These are phyloP conservation scores for Leptoclinus maculatus DNA, from an alignment of 2,797 vertebrate species.

Conservation along the genomic window DNA sequence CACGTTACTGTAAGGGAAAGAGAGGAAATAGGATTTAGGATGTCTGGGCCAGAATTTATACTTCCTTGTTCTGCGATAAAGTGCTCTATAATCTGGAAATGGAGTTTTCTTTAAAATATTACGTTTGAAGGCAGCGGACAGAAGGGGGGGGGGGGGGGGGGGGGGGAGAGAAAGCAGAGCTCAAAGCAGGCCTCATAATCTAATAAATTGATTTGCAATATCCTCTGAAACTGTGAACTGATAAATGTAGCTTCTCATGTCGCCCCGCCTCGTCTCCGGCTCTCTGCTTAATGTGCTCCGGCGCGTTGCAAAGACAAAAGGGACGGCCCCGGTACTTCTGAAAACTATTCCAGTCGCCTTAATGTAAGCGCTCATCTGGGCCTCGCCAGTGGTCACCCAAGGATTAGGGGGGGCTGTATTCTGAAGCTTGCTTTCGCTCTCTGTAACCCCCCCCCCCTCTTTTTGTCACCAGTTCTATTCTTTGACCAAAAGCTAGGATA, in stretches of 20 bases:
- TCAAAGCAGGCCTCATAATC: constrained; percentile 86
- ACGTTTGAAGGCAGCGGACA: constrained; percentile 72
- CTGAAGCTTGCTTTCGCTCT: constrained; percentile 57
- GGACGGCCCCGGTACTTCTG: constrained; percentile 58
- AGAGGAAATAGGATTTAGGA: constrained; percentile 84
- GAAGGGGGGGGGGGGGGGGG: constrained; percentile 2
- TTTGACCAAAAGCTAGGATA: constrained; percentile 79
- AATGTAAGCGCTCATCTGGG: constrained; percentile 72
- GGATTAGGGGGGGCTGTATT: constrained; percentile 76
- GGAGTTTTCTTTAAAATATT: constrained; percentile 82
- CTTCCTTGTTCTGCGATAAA: constrained; percentile 82
- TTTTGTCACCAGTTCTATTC: constrained; percentile 73
- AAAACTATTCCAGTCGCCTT: constrained; percentile 71
- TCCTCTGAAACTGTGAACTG: constrained; percentile 86
- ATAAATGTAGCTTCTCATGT: constrained; percentile 80
- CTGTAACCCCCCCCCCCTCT: constrained; percentile 31
- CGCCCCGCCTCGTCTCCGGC: constrained; percentile 70
- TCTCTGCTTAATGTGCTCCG: constrained; percentile 69
- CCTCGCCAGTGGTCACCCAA: constrained; percentile 76
- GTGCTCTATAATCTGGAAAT: constrained; percentile 81
- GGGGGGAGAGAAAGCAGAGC: constrained; percentile 67
- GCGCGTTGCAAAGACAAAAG: constrained; percentile 71
- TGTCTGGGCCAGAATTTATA: constrained; percentile 80
- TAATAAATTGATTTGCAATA: constrained; percentile 89
- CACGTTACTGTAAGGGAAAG: constrained; percentile 67